Percentiles rank a stretch among this genome's conserved stretches.
phyloP scores from a whole-genome alignment of 2,888 invertebrate genomes.

The Nycteola revayana region DNA sequence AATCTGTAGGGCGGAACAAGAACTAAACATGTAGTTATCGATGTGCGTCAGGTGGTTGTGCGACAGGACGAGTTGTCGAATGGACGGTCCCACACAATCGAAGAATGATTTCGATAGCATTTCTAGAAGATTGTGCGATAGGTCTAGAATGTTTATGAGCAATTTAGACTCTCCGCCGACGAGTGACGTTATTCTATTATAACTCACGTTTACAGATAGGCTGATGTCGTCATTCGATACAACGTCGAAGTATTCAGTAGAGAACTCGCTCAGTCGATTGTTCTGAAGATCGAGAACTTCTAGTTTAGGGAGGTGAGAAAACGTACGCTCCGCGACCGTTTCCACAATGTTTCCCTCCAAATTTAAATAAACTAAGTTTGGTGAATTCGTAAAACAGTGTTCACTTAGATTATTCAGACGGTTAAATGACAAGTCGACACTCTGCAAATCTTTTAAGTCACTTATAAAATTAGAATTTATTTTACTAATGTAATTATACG shows the following conservation, averaged over 20 bases:
- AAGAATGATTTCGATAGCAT: slow-evolving; percentile 82
- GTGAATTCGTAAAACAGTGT: slow-evolving; percentile 86
- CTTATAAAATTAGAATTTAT: slow-evolving; percentile 86
- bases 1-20: slow-evolving; percentile 41
- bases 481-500: slow-evolving; percentile 87
- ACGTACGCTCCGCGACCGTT: slow-evolving; percentile 85
- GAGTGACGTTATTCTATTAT: slow-evolving; percentile 79
- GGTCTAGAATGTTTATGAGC: slow-evolving; percentile 83
- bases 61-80: slow-evolving; percentile 73
- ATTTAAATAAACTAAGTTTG: slow-evolving; percentile 87
- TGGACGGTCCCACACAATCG: slow-evolving; percentile 50
- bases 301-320: slow-evolving; percentile 85
- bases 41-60: slow-evolving; percentile 74
- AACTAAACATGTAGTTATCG: slow-evolving; percentile 65
- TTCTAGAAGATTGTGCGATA: slow-evolving; percentile 83
- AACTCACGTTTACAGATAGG: slow-evolving; percentile 87
- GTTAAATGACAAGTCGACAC: slow-evolving; percentile 88
- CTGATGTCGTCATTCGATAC: slow-evolving; percentile 82
- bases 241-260: slow-evolving; percentile 83
- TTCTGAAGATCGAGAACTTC: slow-evolving; percentile 88
- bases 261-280: slow-evolving; percentile 85
- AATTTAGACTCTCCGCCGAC: slow-evolving; percentile 49
- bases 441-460: slow-evolving; percentile 85
- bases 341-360: slow-evolving; percentile 88
- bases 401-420: slow-evolving; percentile 83